Evolutionary conservation across 2,888 invertebrate species (phyloP).

Genomic region (Eucera pruinosa): DNA sequence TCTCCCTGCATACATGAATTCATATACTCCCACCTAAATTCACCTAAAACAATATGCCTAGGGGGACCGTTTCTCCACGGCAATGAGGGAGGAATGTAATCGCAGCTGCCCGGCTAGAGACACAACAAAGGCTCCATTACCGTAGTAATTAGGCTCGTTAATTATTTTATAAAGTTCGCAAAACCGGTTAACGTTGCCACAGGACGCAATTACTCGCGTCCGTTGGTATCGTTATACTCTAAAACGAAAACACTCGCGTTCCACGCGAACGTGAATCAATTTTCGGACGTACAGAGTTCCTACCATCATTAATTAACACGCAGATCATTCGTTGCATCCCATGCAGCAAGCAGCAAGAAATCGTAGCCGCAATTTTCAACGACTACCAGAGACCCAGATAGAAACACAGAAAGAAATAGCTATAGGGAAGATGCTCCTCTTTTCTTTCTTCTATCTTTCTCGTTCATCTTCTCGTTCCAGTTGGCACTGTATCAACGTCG

Average conservation of each 20-base stretch:
- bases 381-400: background rate
- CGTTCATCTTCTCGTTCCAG: conserved; percentile 43
- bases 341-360: background rate
- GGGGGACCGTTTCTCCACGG: background rate
- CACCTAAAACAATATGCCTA: background rate
- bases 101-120: conserved; percentile 13
- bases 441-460: background rate
- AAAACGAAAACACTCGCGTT: background rate
- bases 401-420: background rate
- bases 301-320: conserved; percentile 2
- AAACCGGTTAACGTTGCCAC: conserved; percentile 38
- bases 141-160: conserved; percentile 59
- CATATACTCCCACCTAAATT: background rate
- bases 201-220: conserved; percentile 20
- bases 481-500: conserved; percentile 50
- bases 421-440: no score
- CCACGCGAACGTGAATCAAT: background rate
- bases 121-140: conserved; percentile 55
- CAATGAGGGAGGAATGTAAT: conserved; percentile 13
- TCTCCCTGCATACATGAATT: no score
- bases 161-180: conserved; percentile 58
- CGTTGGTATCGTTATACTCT: conserved; percentile 5
- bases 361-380: conserved; percentile 7
- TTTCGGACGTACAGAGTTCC: background rate
- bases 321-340: background rate